Conservation (phyloP, 2,113 vertebrate species). For the Meriones unguiculatus region DNA sequence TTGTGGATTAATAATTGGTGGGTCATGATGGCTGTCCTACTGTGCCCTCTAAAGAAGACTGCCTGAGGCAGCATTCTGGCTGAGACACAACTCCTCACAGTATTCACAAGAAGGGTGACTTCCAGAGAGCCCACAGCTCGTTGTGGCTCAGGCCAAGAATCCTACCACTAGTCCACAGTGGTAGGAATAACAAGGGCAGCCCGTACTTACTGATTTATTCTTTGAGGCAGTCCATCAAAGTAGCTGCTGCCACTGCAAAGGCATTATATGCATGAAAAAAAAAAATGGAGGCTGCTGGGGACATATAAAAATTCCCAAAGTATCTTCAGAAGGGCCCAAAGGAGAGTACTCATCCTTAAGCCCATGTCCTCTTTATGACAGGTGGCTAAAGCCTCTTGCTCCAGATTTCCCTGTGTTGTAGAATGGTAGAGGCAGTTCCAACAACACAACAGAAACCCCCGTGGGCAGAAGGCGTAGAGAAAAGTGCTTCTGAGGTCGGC, state of each 20-base stretch:
- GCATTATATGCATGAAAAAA: not conserved
- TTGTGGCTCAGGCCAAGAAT: not conserved
- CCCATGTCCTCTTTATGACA: not conserved
- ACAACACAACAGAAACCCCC: not conserved
- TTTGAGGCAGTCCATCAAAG: not conserved
- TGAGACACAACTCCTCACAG: not conserved
- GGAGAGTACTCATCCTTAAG: not conserved
- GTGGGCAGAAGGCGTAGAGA: not conserved
- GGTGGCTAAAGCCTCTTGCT: not conserved
- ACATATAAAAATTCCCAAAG: not conserved
- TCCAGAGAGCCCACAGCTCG: not conserved
- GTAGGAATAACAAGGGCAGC: not conserved
- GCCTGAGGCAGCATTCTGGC: not conserved
- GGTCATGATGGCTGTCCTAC: accelerated
- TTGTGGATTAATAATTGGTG: not conserved
- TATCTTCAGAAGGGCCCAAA: not conserved
- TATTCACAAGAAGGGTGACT: not conserved
- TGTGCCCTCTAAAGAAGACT: not conserved
- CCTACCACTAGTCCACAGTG: not conserved
- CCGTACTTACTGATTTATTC: not conserved
- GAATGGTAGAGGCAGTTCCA: not conserved
- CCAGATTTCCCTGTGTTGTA: not conserved
- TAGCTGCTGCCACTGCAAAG: not conserved
- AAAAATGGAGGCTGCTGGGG: not conserved
- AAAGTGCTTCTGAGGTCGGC: not conserved